These are phyloP conservation scores for Euplexia lucipara DNA, from an alignment of 2,888 invertebrate genomes.

Conservation along the genomic window DNA sequence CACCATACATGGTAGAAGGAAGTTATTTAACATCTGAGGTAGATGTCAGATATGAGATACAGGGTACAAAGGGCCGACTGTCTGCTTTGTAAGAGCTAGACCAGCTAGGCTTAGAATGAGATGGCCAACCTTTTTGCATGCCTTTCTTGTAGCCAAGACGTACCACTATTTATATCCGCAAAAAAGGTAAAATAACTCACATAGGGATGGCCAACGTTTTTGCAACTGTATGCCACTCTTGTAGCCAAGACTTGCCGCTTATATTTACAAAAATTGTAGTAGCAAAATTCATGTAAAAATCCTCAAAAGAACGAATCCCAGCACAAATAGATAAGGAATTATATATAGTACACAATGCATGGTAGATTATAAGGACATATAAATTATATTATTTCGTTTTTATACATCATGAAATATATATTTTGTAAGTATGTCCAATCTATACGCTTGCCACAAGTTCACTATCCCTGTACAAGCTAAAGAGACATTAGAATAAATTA, in stretches of 20 bases:
- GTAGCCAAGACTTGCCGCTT: no score
- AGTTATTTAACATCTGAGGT: slow-evolving; percentile 66
- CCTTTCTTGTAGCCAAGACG: not conserved
- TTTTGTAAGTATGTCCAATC: accelerated
- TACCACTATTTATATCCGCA: no score
- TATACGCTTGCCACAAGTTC: not conserved
- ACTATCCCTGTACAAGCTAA: not conserved
- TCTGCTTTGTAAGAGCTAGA: slow-evolving; percentile 32
- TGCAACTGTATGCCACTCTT: no score
- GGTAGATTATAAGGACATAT: not conserved
- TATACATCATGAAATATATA: not conserved
- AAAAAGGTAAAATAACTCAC: not conserved
- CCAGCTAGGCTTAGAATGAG: not conserved
- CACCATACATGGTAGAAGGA: slow-evolving; percentile 75
- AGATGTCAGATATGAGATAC: slow-evolving; percentile 75
- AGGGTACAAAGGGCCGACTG: slow-evolving; percentile 59
- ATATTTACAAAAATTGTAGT: no score
- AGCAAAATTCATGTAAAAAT: no score
- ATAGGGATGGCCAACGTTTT: no score
- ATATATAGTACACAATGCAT: not conserved
- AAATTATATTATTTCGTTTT: not conserved
- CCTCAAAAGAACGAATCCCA: not conserved
- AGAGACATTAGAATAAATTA: slow-evolving; percentile 17
- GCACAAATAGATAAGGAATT: no score
- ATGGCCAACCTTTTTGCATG: not conserved